Evolutionary conservation across 2,113 vertebrate genomes (phyloP).

Genomic region (Nothoprocta perdicaria): DNA sequence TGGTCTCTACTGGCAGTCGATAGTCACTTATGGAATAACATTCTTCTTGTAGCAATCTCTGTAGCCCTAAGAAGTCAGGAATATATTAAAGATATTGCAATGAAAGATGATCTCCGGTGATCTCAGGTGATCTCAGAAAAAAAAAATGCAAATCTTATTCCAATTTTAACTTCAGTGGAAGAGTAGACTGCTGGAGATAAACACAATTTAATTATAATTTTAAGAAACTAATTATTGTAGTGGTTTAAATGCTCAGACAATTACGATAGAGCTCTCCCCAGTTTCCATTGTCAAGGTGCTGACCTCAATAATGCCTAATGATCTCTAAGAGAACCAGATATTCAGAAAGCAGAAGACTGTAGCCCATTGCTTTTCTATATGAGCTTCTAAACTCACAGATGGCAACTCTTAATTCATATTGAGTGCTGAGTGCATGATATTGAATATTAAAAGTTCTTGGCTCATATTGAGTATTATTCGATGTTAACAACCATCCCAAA

Average conservation of each 20-base stretch:
- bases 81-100: not conserved
- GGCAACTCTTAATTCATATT: not conserved
- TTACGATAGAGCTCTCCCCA: not conserved
- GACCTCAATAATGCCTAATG: not conserved
- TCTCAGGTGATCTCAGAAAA: not conserved
- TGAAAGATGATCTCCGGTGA: not conserved
- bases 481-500: not conserved
- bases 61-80: not conserved
- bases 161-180: not conserved
- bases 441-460: not conserved
- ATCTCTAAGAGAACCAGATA: not conserved
- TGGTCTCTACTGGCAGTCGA: not conserved
- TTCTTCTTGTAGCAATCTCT: not conserved
- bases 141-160: not conserved
- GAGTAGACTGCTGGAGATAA: not conserved
- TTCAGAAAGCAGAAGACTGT: not conserved
- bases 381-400: not conserved
- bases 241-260: not conserved
- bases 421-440: not conserved
- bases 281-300: not conserved
- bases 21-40: not conserved
- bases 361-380: not conserved
- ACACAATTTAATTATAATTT: not conserved
- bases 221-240: not conserved
- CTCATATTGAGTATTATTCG: not conserved